Evolutionary conservation across 2,888 invertebrate species (phyloP), one percentile per base, ranked within the genome.

Genomic region (Lypha dubia): DNA sequence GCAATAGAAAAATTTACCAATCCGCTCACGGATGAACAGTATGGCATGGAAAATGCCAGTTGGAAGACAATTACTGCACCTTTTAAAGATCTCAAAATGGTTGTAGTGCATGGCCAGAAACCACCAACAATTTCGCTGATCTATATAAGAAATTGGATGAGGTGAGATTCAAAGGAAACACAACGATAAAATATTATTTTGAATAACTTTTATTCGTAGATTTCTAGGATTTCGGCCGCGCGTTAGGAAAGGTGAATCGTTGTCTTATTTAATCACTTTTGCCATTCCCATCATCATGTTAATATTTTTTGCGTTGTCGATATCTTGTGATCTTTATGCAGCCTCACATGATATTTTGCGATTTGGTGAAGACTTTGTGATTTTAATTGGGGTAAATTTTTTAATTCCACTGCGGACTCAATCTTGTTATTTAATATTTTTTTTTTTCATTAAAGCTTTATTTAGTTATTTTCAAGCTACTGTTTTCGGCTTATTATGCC

Each of bases 331-430:
- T 70, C 85, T 88, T 0, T 84, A 86, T 63, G 88, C 88, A 22
- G 87, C 87, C 9, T 83, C 85, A 8, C 65, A 77, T 7, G 86
- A 89, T 74, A 76, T 88, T 68, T 74, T 88, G 6, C 62, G 84
- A 35, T 86, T 89, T 44, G 88, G 89, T 6, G 89, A 88, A 17
- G 88, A 87, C 51, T 49, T 88, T 0, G 88, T 88, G 65, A 80
- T 88, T 32, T 70, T 87, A 11, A 63, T 87, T 22, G 89, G 88
- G 49, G 89, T 89, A 86, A 87, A n/a, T 24, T 73, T 60, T 28
- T 17, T 6, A 3, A 44, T 7, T 38, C 11, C 17, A 17, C 1
- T n/a, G 9, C 35, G 4, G 38, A 3, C 15, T 51, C 9, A 20
- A 9, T 28, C 28, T 4, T n/a, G n/a, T 28, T 28, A n/a, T n/a